These are phyloP conservation scores for Drosophila imparisetae DNA, from an alignment of 2,888 invertebrate species.

Conservation along the genomic window DNA sequence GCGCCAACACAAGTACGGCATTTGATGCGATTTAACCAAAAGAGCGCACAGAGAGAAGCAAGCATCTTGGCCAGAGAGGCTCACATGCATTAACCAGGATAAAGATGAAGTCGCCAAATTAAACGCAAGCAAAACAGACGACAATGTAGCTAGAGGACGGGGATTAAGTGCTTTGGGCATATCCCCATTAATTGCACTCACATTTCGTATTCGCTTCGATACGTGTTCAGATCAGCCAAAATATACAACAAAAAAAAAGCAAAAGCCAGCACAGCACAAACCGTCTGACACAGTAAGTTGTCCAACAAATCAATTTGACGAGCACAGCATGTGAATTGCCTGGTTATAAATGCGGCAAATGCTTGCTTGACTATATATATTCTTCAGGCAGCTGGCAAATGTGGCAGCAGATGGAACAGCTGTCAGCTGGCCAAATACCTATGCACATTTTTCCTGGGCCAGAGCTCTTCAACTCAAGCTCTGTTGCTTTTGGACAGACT, in stretches of 20 bases:
- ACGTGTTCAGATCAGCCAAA: slow-evolving; percentile 6
- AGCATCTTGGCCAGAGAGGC: slow-evolving; percentile 13
- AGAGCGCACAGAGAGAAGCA: slow-evolving; percentile 45
- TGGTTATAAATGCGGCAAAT: slow-evolving; percentile 60
- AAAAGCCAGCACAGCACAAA: neutral
- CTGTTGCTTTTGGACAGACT: neutral
- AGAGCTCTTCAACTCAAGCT: slow-evolving; percentile 1
- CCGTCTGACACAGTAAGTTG: slow-evolving; percentile 15
- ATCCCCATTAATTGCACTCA: slow-evolving; percentile 61
- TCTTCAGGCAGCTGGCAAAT: slow-evolving; percentile 2
- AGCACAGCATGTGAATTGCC: slow-evolving; percentile 37
- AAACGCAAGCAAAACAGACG: slow-evolving; percentile 22
- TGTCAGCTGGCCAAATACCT: slow-evolving; percentile 39
- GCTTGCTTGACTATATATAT: slow-evolving; percentile 19
- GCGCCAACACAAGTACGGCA: slow-evolving; percentile 36
- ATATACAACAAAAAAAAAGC: neutral
- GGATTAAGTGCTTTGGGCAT: slow-evolving; percentile 31
- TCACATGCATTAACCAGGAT: slow-evolving; percentile 28
- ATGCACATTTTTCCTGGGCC: slow-evolving; percentile 16
- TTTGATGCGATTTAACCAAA: slow-evolving; percentile 59
- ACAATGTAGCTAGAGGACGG: neutral
- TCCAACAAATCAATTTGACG: slow-evolving; percentile 57
- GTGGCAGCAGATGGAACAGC: slow-evolving; percentile 28
- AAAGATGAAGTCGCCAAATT: slow-evolving; percentile 39
- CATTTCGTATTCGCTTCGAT: slow-evolving; percentile 28